phyloP scores from a whole-genome alignment of 2,888 invertebrate species.

The Drosophila algonquin region DNA sequence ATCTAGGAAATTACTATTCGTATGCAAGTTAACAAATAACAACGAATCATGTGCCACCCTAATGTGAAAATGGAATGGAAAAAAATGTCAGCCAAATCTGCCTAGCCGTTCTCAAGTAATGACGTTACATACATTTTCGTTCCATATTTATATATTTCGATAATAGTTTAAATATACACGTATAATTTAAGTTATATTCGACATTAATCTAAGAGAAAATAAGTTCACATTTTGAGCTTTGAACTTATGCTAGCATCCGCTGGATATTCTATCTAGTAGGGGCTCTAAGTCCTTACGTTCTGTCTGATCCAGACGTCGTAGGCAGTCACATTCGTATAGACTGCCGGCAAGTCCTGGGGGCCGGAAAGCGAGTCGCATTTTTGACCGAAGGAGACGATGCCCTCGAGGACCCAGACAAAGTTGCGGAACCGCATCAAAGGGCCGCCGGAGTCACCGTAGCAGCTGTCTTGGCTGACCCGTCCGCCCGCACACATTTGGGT shows the following conservation, averaged over 20 bases:
- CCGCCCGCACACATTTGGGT: constrained; percentile 90
- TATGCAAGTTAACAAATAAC: too few species aligned
- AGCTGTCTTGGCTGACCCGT: constrained; percentile 87
- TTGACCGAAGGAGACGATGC: constrained; percentile 88
- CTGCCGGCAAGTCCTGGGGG: constrained; percentile 85
- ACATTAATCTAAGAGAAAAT: constrained; percentile 3
- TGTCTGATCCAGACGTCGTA: constrained; percentile 85
- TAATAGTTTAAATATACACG: background rate
- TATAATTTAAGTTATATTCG: constrained; percentile 1
- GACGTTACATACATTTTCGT: too few species aligned
- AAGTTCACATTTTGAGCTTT: constrained; percentile 69
- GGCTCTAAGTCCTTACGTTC: constrained; percentile 60
- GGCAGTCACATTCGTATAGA: constrained; percentile 87
- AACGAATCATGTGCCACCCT: too few species aligned
- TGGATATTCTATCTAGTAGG: background rate
- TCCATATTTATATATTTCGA: background rate
- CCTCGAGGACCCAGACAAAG: constrained; percentile 86
- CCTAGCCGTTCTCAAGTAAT: too few species aligned
- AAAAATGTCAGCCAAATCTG: too few species aligned
- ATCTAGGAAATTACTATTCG: too few species aligned
- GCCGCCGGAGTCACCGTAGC: constrained; percentile 91
- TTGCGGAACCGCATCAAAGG: constrained; percentile 87
- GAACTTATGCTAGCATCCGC: constrained; percentile 24
- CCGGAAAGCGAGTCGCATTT: too few species aligned
- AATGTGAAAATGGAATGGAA: too few species aligned